These are phyloP conservation scores for Caenorhabditis wallacei DNA, from an alignment of 2,888 invertebrate species.

Conservation along the genomic window DNA sequence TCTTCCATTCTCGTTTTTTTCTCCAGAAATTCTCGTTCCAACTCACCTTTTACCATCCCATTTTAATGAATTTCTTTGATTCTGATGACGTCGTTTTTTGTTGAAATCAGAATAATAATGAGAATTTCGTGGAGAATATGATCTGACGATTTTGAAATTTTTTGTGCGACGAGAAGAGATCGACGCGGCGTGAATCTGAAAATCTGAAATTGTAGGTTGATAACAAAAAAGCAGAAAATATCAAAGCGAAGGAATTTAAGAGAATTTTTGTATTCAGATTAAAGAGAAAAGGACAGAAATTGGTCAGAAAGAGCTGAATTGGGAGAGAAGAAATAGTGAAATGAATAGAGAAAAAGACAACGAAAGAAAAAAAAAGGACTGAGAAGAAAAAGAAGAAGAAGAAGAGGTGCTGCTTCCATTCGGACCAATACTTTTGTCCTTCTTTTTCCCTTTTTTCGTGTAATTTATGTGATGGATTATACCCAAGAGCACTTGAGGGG, in stretches of 20 bases:
- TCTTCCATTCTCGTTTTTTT: constrained; percentile 5
- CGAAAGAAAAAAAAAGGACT: constrained; percentile 3
- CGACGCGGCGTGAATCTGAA: constrained; percentile 1
- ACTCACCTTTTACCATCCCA: constrained; percentile 50
- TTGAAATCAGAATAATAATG: not conserved
- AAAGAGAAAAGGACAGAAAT: not conserved
- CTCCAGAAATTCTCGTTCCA: not conserved
- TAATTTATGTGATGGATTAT: constrained; percentile 46
- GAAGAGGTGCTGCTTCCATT: constrained; percentile 38
- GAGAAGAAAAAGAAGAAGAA: not conserved
- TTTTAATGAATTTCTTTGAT: not conserved
- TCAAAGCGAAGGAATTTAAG: not conserved
- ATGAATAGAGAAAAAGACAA: constrained; percentile 10
- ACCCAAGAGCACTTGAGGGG: constrained; percentile 10
- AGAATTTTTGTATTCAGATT: constrained; percentile 22
- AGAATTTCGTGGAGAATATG: not conserved
- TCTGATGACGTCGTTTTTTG: not conserved
- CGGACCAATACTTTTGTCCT: not conserved
- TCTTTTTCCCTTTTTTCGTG: constrained; percentile 12
- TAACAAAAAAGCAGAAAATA: not conserved
- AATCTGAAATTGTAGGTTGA: not conserved
- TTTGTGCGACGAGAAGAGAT: constrained; percentile 11
- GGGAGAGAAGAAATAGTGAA: not conserved
- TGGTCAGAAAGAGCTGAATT: not conserved
- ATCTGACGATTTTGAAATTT: constrained; percentile 28